Evolutionary conservation across 2,888 invertebrate species (phyloP).

Genomic region (Mycogona germanica): DNA sequence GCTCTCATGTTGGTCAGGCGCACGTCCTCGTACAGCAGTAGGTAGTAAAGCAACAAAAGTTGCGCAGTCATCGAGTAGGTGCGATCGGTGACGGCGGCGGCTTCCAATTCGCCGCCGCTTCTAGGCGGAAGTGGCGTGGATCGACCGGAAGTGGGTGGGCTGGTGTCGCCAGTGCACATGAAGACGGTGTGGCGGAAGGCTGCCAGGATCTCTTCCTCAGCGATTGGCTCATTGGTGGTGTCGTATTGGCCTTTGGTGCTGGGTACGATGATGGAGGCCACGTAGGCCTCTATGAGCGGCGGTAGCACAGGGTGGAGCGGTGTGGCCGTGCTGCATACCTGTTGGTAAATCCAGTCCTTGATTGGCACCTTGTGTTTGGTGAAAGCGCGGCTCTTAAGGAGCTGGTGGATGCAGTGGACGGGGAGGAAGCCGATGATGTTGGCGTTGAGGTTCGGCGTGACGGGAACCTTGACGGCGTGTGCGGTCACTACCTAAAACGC

Average conservation of each 20-base stretch:
- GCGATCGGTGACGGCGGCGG: neutral
- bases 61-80: slow-evolving; percentile 45
- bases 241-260: slow-evolving; percentile 47
- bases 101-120: slow-evolving; percentile 23
- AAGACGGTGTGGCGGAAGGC: slow-evolving; percentile 48
- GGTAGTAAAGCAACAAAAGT: slow-evolving; percentile 76
- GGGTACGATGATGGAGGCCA: slow-evolving; percentile 65
- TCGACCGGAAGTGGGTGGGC: slow-evolving; percentile 1
- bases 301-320: slow-evolving; percentile 90
- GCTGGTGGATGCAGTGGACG: slow-evolving; percentile 90
- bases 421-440: slow-evolving; percentile 84
- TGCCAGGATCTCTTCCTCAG: slow-evolving; percentile 72
- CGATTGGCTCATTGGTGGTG: slow-evolving; percentile 80
- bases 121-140: slow-evolving; percentile 6
- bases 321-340: slow-evolving; percentile 75
- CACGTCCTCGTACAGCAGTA: slow-evolving; percentile 83
- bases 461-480: slow-evolving; percentile 91
- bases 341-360: slow-evolving; percentile 91
- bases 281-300: slow-evolving; percentile 84
- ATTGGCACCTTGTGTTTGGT: slow-evolving; percentile 93
- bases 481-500: slow-evolving; percentile 64
- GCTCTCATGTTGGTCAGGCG: slow-evolving; percentile 44
- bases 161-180: neutral
- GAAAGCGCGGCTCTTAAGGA: slow-evolving; percentile 85
- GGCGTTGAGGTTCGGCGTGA: slow-evolving; percentile 76